Base-by-base conservation (phyloP, 1,140 invertebrate species). In the Oncopeltus fasciatus region DNA sequence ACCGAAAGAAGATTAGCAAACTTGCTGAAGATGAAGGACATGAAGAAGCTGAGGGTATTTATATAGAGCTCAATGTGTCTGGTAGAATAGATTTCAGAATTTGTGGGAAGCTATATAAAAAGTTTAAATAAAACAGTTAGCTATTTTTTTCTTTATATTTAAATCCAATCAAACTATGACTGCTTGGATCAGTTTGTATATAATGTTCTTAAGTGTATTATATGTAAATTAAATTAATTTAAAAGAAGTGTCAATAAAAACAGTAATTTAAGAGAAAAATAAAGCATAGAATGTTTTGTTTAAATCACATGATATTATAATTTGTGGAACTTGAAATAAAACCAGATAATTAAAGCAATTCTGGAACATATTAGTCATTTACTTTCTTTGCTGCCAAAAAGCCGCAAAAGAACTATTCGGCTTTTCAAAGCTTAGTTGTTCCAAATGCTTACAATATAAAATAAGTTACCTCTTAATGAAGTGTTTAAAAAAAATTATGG, bases 1-100 rank as follows among this genome's bases (percentile, higher is more conserved):
- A 77, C 71, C 79, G 81, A 73, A 85, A 83, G 78, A 77, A 76
- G 68, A 77, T 77, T 68, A 77, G 77, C 67, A 76, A 77, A 67
- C 78, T 78, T 2, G 57, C 27, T 18, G 67, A 28, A 14, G 65
- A 63, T 9, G 62, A 51, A 56, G 59, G 49, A 3, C 18, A 47
- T 14, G 63, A 64, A 58, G 61, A 65, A 27, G 31, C 59, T 33
- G 65, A 68, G 44, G 68, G 65, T 65, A 68, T 65, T 66, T 53
- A 53, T 53, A 24, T 9, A 53, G 49, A 24, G 49, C 24, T 53
- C 49, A 53, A 24, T 46, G n/a, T 20, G 44, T 20, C 44, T n/a
- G 21, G 44, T 46, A 53, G 49, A 53, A 12, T 53, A 53, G 49
- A 53, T 46, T n/a, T n/a, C n/a, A n/a, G n/a, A n/a, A 46, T 9